Percentiles rank a stretch among this genome's conserved stretches.
Evolutionary conservation across 2,888 invertebrate species (phyloP).

Genomic region (Cryptophagus acutangulus): DNA sequence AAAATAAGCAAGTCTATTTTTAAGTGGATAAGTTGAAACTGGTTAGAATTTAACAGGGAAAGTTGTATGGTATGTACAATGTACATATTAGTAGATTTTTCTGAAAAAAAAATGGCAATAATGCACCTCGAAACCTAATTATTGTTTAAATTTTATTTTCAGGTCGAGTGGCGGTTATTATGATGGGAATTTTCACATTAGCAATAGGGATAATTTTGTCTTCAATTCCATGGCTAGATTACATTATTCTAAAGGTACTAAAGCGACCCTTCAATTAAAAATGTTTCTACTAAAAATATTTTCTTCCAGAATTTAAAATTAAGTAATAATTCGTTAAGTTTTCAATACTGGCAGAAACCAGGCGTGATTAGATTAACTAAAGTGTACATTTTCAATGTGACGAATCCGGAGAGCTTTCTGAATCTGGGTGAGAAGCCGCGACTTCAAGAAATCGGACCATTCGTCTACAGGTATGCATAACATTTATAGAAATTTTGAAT

Average conservation of each 20-base stretch:
- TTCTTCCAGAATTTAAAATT: conserved; percentile 70
- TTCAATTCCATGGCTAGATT: conserved; percentile 84
- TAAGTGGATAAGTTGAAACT: too few species aligned
- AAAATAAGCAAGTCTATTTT: too few species aligned
- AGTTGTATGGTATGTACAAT: too few species aligned
- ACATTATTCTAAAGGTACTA: conserved; percentile 75
- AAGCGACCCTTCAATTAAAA: neutral
- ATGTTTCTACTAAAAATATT: conserved; percentile 14
- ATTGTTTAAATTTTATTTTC: too few species aligned
- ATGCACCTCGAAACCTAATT: too few species aligned
- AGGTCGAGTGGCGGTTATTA: conserved; percentile 76
- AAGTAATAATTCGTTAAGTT: conserved; percentile 80
- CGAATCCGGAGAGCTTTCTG: conserved; percentile 76
- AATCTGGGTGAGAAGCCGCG: conserved; percentile 73
- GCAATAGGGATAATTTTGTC: conserved; percentile 75
- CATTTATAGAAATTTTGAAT: too few species aligned
- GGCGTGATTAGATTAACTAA: conserved; percentile 78
- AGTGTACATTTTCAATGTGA: conserved; percentile 85
- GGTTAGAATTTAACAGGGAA: too few species aligned
- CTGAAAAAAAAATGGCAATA: too few species aligned
- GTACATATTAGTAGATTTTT: too few species aligned
- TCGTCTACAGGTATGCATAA: conserved; percentile 79
- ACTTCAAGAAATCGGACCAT: conserved; percentile 78
- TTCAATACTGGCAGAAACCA: conserved; percentile 85
- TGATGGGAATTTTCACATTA: conserved; percentile 75